Evolutionary conservation across 2,888 invertebrate species (phyloP).

Genomic region (Dicranocentrus wangi): DNA sequence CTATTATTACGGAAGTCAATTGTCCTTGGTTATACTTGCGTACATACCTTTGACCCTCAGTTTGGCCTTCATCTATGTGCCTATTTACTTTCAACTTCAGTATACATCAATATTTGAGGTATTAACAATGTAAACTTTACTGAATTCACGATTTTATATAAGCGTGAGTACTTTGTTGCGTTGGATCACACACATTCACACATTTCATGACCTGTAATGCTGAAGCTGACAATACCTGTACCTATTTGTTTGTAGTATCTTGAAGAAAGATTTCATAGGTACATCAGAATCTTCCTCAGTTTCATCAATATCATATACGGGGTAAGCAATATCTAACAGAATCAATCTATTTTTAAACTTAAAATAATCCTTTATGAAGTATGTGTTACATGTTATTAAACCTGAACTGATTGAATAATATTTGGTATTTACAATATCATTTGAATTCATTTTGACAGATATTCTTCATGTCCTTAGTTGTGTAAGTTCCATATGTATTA

Average conservation of each 20-base stretch:
- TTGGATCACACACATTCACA: no score
- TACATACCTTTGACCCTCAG: conserved; percentile 70
- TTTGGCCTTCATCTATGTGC: conserved; percentile 68
- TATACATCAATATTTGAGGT: conserved; percentile 70
- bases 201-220: no score
- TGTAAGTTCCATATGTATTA: conserved; percentile 54
- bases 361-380: no score
- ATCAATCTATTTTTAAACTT: no score
- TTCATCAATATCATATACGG: conserved; percentile 68
- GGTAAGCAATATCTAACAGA: no score
- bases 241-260: conserved; percentile 57
- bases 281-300: conserved; percentile 62
- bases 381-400: no score
- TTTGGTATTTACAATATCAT: no score
- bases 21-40: conserved; percentile 65
- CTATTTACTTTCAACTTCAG: conserved; percentile 69
- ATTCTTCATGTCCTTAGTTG: conserved; percentile 67
- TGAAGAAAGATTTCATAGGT: conserved; percentile 64
- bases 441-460: conserved; percentile 37
- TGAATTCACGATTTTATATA: no score
- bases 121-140: conserved; percentile 4
- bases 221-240: no score
- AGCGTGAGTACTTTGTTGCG: no score
- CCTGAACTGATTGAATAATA: no score
- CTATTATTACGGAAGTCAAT: conserved; percentile 68